A percentile compares a stretch with the other conserved stretches of the same genome.
Evolutionary conservation across 2,888 invertebrate species (phyloP).

Genomic region (Sminthurides aquaticus): DNA sequence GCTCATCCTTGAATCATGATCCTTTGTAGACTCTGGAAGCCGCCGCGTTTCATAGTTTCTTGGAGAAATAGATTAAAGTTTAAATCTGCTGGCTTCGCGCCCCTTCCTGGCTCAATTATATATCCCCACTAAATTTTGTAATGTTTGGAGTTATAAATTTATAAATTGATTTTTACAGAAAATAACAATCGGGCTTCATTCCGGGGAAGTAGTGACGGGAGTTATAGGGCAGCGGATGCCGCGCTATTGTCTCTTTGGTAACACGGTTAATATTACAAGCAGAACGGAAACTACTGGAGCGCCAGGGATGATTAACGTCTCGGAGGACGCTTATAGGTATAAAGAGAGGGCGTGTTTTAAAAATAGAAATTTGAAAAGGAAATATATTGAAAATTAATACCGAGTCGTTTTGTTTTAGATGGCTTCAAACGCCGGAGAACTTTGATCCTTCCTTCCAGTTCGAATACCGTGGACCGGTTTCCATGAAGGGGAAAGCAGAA

Average conservation of each 20-base stretch:
- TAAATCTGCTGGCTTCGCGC: too few species aligned
- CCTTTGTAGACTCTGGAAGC: not conserved
- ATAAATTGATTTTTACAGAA: slow-evolving; percentile 53
- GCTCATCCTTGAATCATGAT: too few species aligned
- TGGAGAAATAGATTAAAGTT: too few species aligned
- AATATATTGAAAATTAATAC: too few species aligned
- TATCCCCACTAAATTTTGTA: too few species aligned
- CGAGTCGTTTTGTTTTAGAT: too few species aligned
- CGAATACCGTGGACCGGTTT: slow-evolving; percentile 76
- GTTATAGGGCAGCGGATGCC: slow-evolving; percentile 93
- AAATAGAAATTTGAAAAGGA: not conserved
- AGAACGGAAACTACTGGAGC: slow-evolving; percentile 87
- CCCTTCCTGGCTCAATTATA: too few species aligned
- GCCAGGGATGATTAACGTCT: slow-evolving; percentile 81
- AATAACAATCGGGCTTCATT: slow-evolving; percentile 89
- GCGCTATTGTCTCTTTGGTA: slow-evolving; percentile 84
- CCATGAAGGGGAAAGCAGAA: slow-evolving; percentile 88
- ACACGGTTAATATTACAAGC: slow-evolving; percentile 88
- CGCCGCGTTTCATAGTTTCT: too few species aligned
- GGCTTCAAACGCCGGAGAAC: slow-evolving; percentile 54
- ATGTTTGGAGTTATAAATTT: too few species aligned
- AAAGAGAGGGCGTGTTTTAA: slow-evolving; percentile 41
- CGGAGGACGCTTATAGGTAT: slow-evolving; percentile 84
- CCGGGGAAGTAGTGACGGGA: slow-evolving; percentile 88
- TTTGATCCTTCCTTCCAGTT: slow-evolving; percentile 74